Base-by-base conservation (phyloP, 2,113 vertebrate species). In the Willisornis vidua region DNA sequence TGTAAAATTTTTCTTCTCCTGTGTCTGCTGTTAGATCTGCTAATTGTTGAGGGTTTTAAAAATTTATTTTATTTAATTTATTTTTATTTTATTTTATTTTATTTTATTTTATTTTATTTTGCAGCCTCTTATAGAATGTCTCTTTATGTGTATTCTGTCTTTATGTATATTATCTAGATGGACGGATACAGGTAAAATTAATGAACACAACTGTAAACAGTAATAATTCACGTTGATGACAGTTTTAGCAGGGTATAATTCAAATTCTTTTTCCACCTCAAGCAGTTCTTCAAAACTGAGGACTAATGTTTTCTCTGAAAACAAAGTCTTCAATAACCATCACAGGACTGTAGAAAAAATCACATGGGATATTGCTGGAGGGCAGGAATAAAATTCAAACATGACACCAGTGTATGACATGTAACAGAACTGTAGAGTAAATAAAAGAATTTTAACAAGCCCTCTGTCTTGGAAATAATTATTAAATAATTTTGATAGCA, bases 281-380 rank as follows among this genome's bases (percentile, higher is more conserved):
- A 95, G 89, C 68, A 83, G 5, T 89, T 85, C 58, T 88, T 97
- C 76, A 77, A 90, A 87, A 92, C 91, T 70, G 72, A 92, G 76
- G 79, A 52, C 77, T 95, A 85, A 70, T 96, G 73, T 95, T 96
- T 97, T 94, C 79, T 95, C 63, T 97, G 88, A 95, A 96, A 97
- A 92, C 84, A 91, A 74, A 92, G 89, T 95, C 92, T 96, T 97
- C 93, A 90, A 90, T 92, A 96, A 90, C 84, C 85, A 84, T 93
- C 93, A 84, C 88, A 86, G 90, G 87, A 95, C 85, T 72, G 90
- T 93, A 93, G 68, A 62, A 75, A 90, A 93, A 94, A 91, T 95
- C 92, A 89, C 89, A 91, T 77, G 80, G 80, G 87, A 87, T 96
- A 66, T 93, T 89, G 63, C 89, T 90, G 62, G 55, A 91, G 81